These are phyloP conservation scores for Paracanthobrama guichenoti DNA, from an alignment of 2,113 vertebrate species.

Conservation along the genomic window DNA sequence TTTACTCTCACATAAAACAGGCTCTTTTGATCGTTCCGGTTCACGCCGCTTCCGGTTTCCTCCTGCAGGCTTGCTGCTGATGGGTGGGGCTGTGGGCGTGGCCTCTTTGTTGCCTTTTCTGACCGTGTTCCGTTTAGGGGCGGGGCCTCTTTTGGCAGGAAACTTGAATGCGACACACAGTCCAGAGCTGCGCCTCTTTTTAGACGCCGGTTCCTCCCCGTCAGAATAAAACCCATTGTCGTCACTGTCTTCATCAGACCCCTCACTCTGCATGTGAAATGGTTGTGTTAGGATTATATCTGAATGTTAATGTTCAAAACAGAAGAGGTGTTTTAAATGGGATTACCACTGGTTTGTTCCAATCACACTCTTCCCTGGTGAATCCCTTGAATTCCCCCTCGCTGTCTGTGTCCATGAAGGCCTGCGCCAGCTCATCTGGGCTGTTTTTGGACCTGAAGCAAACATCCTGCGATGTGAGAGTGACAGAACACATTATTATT, in stretches of 20 bases:
- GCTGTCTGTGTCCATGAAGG: conserved; percentile 91
- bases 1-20: not conserved
- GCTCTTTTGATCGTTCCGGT: not conserved
- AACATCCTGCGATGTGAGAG: conserved; percentile 66
- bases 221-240: conserved; percentile 72
- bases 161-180: conserved; percentile 90
- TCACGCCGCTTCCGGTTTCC: conserved; percentile 46
- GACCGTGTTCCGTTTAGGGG: conserved; percentile 55
- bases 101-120: conserved; percentile 55
- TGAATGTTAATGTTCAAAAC: not conserved
- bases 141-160: conserved; percentile 79
- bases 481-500: conserved; percentile 17
- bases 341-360: conserved; percentile 55
- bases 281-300: not conserved
- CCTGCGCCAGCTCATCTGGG: conserved; percentile 80
- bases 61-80: not conserved
- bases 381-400: conserved; percentile 90
- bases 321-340: not conserved
- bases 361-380: conserved; percentile 60
- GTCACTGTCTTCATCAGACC: conserved; percentile 73
- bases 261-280: conserved; percentile 60
- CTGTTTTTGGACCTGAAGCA: conserved; percentile 79
- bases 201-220: conserved; percentile 61
- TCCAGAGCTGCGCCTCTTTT: conserved; percentile 77
- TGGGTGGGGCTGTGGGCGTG: conserved; percentile 41